phyloP scores from a whole-genome alignment of 2,113 vertebrate genomes.

The Hippocampus comes region DNA sequence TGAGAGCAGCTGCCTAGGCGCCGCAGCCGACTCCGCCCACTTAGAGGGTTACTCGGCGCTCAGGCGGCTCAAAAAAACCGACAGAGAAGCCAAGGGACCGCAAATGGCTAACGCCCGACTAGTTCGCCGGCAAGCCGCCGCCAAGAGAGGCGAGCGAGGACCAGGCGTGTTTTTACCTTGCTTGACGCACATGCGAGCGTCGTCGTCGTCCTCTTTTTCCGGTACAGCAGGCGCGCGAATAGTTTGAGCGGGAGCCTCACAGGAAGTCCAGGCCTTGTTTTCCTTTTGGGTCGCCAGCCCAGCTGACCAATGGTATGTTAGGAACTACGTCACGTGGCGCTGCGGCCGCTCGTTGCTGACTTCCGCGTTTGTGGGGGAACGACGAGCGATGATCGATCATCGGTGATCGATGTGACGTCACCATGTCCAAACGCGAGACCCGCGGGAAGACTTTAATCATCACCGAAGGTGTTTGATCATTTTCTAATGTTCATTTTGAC shows the following conservation, averaged over 20 bases:
- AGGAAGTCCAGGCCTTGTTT: background rate
- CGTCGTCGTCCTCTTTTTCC: background rate
- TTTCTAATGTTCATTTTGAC: background rate
- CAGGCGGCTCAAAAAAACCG: too few species aligned
- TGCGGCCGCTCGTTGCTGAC: background rate
- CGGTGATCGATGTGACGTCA: background rate
- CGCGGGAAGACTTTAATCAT: conserved; percentile 56
- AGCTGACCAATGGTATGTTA: conserved; percentile 34
- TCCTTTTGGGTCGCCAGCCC: conserved; percentile 1
- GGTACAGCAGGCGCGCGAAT: background rate
- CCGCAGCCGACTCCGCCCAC: background rate
- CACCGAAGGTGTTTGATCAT: conserved; percentile 52
- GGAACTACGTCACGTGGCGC: conserved; percentile 20
- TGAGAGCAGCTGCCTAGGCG: background rate
- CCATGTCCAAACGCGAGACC: conserved; percentile 56
- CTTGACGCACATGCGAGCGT: background rate
- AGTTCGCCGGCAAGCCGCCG: too few species aligned
- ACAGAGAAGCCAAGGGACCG: background rate
- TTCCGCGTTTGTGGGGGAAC: conserved; percentile 38
- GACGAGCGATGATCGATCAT: background rate
- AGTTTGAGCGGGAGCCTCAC: background rate
- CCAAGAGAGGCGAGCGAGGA: background rate
- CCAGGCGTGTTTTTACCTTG: background rate
- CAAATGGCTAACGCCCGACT: background rate
- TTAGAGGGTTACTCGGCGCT: background rate